These are phyloP conservation scores for Sardinella longiceps DNA, from an alignment of 2,797 vertebrate species.

Conservation along the genomic window DNA sequence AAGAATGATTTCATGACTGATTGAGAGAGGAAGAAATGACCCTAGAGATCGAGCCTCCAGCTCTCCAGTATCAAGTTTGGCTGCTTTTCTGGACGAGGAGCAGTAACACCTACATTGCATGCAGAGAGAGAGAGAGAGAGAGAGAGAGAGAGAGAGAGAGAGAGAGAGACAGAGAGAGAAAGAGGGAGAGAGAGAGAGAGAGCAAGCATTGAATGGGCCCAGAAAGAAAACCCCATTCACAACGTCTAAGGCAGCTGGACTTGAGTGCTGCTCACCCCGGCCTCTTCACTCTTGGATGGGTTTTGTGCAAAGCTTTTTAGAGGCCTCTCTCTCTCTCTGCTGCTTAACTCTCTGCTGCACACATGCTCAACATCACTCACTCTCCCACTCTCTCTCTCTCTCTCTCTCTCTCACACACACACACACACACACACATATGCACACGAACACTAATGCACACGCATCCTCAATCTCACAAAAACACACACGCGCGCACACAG, in stretches of 20 bases:
- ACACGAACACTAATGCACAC: neutral
- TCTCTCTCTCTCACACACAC: neutral
- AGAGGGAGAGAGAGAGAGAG: constrained; percentile 45
- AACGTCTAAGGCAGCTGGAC: constrained; percentile 71
- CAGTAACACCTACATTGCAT: constrained; percentile 74
- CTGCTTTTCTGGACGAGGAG: constrained; percentile 63
- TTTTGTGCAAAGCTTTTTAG: constrained; percentile 70
- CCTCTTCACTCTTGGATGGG: constrained; percentile 77
- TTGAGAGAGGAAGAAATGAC: constrained; percentile 54
- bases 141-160: constrained; percentile 30
- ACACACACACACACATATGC: neutral
- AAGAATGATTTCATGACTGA: constrained; percentile 61
- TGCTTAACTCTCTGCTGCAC: neutral
- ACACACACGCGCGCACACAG: neutral
- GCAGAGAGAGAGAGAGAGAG: constrained; percentile 60
- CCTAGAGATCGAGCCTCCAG: constrained; percentile 49
- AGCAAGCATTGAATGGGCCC: constrained; percentile 61
- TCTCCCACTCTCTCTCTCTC: no score
- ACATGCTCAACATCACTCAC: neutral
- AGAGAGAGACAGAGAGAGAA: no score
- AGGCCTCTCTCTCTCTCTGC: neutral
- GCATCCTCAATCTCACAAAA: neutral
- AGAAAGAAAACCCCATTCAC: constrained; percentile 67
- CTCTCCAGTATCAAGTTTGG: constrained; percentile 62
- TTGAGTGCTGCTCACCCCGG: constrained; percentile 65